These are phyloP conservation scores for Probosciger aterrimus DNA, from an alignment of 2,113 vertebrate species.

Conservation along the genomic window DNA sequence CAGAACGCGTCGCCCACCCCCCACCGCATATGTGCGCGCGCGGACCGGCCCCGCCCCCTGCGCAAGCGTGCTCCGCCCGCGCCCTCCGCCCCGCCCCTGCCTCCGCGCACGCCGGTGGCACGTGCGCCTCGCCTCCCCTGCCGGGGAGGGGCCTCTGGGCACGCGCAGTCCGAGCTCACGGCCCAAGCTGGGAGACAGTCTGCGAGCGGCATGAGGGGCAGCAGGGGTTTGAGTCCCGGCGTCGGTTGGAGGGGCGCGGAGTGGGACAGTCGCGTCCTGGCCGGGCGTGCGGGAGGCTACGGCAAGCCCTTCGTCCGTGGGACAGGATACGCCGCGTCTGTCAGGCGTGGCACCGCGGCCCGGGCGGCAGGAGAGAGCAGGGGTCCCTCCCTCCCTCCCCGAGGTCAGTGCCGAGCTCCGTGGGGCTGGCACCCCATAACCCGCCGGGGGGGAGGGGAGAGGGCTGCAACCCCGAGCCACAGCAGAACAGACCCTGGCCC, in stretches of 20 bases:
- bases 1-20: not conserved
- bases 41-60: not conserved
- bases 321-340: too few relatives aligned
- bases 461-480: too few relatives aligned
- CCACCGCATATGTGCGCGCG: not conserved
- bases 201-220: accelerated
- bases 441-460: not conserved
- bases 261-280: accelerated
- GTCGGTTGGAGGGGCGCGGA: accelerated
- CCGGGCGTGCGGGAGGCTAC: accelerated
- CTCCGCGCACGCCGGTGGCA: not conserved
- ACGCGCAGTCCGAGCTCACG: accelerated
- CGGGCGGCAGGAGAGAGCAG: too few relatives aligned
- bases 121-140: accelerated
- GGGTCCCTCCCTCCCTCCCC: too few relatives aligned
- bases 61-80: not conserved
- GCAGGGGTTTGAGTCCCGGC: accelerated
- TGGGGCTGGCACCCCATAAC: not conserved
- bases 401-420: too few relatives aligned
- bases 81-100: accelerated
- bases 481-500: too few relatives aligned
- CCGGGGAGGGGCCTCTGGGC: not conserved
- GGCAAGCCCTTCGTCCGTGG: accelerated
- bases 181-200: accelerated
- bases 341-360: not conserved